Evolutionary conservation across 2,797 vertebrate genomes (phyloP).

Genomic region (Chelidonichthys spinosus): DNA sequence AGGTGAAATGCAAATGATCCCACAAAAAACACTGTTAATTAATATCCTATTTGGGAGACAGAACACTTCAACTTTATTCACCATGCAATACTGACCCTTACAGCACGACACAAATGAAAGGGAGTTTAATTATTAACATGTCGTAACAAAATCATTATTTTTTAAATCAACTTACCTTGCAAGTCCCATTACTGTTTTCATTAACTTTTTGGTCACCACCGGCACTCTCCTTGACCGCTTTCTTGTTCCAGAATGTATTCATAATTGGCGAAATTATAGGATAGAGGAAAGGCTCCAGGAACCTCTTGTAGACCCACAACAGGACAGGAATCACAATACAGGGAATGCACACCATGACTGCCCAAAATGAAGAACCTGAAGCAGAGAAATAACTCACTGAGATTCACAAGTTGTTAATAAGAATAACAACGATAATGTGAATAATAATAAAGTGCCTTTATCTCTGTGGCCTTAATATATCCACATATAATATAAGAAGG

Average conservation of each 20-base stretch:
- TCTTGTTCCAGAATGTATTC: constrained; percentile 87
- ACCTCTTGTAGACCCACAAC: constrained; percentile 97
- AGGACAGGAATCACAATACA: constrained; percentile 97
- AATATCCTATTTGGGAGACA: neutral
- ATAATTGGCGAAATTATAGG: constrained; percentile 90
- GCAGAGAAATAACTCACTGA: constrained; percentile 1
- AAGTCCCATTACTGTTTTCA: constrained; percentile 67
- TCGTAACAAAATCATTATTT: neutral
- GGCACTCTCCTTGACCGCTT: constrained; percentile 75
- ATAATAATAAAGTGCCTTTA: neutral
- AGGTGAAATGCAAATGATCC: neutral
- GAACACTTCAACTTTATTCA: neutral
- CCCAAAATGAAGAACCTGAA: constrained; percentile 28
- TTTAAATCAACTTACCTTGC: constrained; percentile 68
- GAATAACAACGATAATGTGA: too few relatives aligned
- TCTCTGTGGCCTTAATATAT: neutral
- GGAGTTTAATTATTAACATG: neutral
- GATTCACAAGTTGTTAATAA: neutral
- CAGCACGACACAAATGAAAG: neutral
- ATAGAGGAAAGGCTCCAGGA: constrained; percentile 93
- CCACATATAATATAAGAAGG: neutral
- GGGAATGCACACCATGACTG: constrained; percentile 95
- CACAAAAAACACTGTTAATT: neutral
- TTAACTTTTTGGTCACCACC: constrained; percentile 48
- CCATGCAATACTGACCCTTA: neutral